Conservation (phyloP, 2,797 vertebrate genomes). For the Gouania willdenowi region DNA sequence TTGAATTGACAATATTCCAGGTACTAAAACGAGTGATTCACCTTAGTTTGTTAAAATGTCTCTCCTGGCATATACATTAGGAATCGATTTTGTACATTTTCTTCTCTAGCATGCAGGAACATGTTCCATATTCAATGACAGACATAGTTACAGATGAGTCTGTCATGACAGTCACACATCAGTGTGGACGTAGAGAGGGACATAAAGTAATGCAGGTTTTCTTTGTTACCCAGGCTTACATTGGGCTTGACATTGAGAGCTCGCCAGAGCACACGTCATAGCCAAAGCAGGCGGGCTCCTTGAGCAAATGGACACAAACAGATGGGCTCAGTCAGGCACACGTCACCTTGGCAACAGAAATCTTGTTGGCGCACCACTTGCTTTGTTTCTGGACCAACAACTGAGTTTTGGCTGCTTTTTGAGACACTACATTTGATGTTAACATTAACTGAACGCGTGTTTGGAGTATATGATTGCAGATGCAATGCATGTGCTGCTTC, state of each 20-base stretch:
- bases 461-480: conserved; percentile 1
- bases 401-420: conserved; percentile 32
- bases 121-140: conserved; percentile 45
- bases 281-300: conserved; percentile 42
- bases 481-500: background rate
- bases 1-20: no score
- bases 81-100: conserved; percentile 40
- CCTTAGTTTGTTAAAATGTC: conserved; percentile 8
- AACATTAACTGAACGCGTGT: conserved; percentile 18
- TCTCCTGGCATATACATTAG: conserved; percentile 16
- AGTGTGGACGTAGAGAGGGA: conserved; percentile 22
- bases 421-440: conserved; percentile 25
- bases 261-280: conserved; percentile 44
- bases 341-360: conserved; percentile 64
- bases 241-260: conserved; percentile 1
- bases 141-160: conserved; percentile 23
- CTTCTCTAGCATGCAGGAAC: conserved; percentile 28
- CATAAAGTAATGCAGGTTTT: conserved; percentile 12
- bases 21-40: no score
- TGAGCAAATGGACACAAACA: conserved; percentile 55
- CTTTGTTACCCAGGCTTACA: conserved; percentile 10
- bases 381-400: conserved; percentile 40
- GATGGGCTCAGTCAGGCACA: conserved; percentile 63
- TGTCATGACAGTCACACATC: conserved; percentile 21
- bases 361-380: conserved; percentile 34